Conservation (phyloP, 2,113 vertebrate species). For the Cnemophilus loriae region DNA sequence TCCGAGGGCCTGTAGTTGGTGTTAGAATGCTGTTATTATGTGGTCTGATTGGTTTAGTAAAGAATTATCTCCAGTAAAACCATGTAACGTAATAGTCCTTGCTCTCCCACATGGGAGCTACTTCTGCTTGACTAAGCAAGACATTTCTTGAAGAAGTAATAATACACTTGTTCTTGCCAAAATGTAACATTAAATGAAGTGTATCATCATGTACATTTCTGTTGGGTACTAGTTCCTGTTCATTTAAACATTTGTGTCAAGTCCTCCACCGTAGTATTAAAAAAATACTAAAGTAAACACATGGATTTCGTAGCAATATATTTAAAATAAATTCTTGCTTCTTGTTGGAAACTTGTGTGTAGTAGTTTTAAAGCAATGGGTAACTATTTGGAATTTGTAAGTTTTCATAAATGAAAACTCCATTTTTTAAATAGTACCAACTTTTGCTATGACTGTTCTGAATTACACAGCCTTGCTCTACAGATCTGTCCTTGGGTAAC, state of each 20-base stretch:
- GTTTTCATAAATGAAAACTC: neutral
- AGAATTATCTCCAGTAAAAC: conserved; percentile 66
- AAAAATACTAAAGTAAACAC: neutral
- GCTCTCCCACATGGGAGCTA: conserved; percentile 25
- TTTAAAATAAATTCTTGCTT: neutral
- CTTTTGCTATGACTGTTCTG: neutral
- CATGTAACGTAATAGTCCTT: conserved; percentile 47
- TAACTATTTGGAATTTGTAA: neutral
- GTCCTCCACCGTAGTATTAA: neutral
- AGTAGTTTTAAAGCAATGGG: neutral
- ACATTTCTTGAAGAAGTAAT: conserved; percentile 12
- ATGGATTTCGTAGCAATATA: neutral
- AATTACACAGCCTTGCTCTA: neutral
- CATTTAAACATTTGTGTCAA: neutral
- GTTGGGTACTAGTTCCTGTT: neutral
- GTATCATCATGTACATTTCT: neutral
- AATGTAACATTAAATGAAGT: neutral
- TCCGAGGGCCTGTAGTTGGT: conserved; percentile 61
- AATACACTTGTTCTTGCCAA: conserved; percentile 8
- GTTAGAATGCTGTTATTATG: conserved; percentile 72
- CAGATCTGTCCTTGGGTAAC: neutral
- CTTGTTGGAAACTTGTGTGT: neutral
- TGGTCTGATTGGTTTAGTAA: conserved; percentile 67
- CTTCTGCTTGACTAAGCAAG: conserved; percentile 21
- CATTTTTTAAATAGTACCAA: neutral